phyloP scores from a whole-genome alignment of 2,113 vertebrate genomes.

The Numida meleagris region DNA sequence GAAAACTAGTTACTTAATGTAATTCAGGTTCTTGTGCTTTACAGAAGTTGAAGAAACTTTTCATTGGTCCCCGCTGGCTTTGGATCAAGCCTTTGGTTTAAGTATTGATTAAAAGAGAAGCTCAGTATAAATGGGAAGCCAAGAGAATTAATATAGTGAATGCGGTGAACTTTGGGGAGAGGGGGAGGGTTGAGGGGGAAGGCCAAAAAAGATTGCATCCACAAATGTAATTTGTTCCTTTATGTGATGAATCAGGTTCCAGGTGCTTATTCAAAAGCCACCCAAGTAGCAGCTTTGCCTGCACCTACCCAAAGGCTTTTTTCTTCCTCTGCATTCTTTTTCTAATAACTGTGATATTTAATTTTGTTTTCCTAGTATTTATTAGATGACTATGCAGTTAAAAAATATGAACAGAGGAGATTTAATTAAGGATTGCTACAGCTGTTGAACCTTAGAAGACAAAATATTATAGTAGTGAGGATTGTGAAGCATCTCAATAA shows the following conservation, averaged over 20 bases:
- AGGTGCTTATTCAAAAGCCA: background rate
- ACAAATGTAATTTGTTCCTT: slow-evolving; percentile 33
- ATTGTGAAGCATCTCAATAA: background rate
- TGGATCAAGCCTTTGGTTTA: slow-evolving; percentile 41
- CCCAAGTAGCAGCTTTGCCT: background rate
- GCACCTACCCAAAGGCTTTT: background rate
- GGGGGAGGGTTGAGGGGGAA: background rate
- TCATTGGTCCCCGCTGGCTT: slow-evolving; percentile 15
- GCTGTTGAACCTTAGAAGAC: background rate
- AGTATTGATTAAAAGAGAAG: slow-evolving; percentile 58
- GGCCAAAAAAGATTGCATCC: background rate
- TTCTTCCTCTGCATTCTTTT: background rate
- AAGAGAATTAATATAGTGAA: slow-evolving; percentile 33
- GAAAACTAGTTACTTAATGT: background rate
- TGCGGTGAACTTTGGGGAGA: background rate
- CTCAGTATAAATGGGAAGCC: slow-evolving; percentile 39
- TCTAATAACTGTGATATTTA: background rate
- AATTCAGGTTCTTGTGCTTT: background rate
- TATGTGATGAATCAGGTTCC: slow-evolving; percentile 16
- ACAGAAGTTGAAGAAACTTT: slow-evolving; percentile 38
- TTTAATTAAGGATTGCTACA: background rate
- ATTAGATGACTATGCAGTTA: background rate
- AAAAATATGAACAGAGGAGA: background rate
- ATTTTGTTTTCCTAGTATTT: slow-evolving; percentile 1
- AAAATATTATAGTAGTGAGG: background rate